phyloP scores from a whole-genome alignment of 1,140 invertebrate species.

The Pinna nobilis region DNA sequence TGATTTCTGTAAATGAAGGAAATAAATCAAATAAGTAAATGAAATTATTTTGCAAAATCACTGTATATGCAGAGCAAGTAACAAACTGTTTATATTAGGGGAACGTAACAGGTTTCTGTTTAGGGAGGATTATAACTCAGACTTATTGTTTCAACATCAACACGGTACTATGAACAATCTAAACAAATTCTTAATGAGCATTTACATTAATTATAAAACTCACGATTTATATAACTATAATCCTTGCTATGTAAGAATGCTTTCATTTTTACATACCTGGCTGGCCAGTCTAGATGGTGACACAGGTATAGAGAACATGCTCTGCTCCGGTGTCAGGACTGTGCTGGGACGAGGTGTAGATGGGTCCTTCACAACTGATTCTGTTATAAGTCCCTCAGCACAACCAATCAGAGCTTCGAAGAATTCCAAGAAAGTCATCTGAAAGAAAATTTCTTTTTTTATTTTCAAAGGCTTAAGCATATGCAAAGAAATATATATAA shows the following conservation, averaged over 20 bases:
- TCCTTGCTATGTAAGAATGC: too few relatives aligned
- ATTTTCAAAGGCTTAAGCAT: too few relatives aligned
- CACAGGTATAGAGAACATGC: constrained; percentile 66
- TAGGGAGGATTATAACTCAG: background rate
- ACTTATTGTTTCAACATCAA: background rate
- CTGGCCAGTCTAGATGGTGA: constrained; percentile 64
- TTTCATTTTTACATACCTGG: too few relatives aligned
- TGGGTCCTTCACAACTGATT: constrained; percentile 70
- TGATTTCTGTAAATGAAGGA: background rate
- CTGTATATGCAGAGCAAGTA: too few relatives aligned
- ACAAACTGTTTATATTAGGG: too few relatives aligned
- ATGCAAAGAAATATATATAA: background rate
- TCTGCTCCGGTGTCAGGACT: constrained; percentile 60
- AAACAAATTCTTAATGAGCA: background rate
- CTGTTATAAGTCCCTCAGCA: constrained; percentile 71
- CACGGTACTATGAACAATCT: background rate
- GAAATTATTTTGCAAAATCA: too few relatives aligned
- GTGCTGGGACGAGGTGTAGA: constrained; percentile 67
- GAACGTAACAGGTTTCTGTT: too few relatives aligned
- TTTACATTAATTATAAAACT: too few relatives aligned
- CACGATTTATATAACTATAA: too few relatives aligned
- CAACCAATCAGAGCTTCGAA: constrained; percentile 73
- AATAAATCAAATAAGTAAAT: background rate
- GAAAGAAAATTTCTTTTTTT: constrained; percentile 17
- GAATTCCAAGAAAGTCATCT: constrained; percentile 75